Evolutionary conservation across 2,797 vertebrate species (phyloP), one percentile per base, ranked within the genome.

Genomic region (Notamacropus eugenii): DNA sequence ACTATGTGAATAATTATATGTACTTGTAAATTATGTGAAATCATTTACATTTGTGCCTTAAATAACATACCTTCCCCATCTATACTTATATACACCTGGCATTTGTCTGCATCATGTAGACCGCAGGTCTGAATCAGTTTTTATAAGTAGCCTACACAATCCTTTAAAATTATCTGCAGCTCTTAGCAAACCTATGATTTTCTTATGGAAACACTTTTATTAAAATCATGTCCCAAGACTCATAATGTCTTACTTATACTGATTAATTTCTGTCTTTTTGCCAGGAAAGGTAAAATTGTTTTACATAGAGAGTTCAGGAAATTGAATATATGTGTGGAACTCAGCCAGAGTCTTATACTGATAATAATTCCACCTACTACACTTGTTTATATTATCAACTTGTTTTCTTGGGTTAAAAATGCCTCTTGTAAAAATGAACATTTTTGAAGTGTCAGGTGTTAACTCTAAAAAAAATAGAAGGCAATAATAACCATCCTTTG

Each of bases 321-420:
- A 92, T 94, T 95, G 54, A 95, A 93, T 96, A 87, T 93, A 96
- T 95, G 46, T 93, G 24, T 96, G 67, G n/a, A 97, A 95, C 62
- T 95, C n/a, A 97, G 90, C 92, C 31, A 91, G 56, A 59, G 0
- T 94, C 92, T 91, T 97, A 34, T 62, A 67, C 50, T 96, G 91
- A 91, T 95, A 40, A 91, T 95, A 50, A 52, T 93, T 27, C 52
- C 97, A 96, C 74, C 87, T 96, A 1, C 1, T 12, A 19, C 95
- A 52, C 93, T 97, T 96, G 90, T 97, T 97, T 96, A 93, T 92
- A 0, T 93, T 97, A 56, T 55, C 96, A 97, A 56, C 90, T 94
- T 59, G 96, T 93, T 94, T 96, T 91, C 90, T 59, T 90, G 24
- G 2, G 14, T 94, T 27, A n/a, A 59, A 95, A 97, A 94, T 87